A percentile compares a stretch with the other conserved stretches of the same genome.
Conservation (phyloP, 2,113 vertebrate species). For the Riparia riparia region DNA sequence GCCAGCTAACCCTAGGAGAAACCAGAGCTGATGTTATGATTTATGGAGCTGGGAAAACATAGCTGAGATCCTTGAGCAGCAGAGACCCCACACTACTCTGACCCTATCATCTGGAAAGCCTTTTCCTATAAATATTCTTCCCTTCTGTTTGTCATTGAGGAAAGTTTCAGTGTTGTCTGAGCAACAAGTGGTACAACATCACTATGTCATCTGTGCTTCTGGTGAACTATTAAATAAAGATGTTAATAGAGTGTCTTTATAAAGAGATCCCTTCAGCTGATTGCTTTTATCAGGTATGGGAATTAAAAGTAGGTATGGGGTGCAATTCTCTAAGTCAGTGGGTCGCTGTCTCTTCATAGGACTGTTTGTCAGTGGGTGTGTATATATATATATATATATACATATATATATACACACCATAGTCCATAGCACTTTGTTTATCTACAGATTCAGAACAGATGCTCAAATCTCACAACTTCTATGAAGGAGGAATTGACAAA, state of each 20-base stretch:
- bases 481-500: conserved; percentile 2
- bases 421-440: conserved; percentile 19
- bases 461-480: conserved; percentile 14
- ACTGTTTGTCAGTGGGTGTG: not conserved
- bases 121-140: not conserved
- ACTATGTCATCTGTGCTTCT: not conserved
- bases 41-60: not conserved
- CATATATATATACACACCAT: no score
- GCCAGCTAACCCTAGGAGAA: not conserved
- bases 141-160: not conserved
- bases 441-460: conserved; percentile 19
- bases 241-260: not conserved
- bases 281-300: not conserved
- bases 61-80: not conserved
- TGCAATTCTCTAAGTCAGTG: not conserved
- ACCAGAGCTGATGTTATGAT: not conserved
- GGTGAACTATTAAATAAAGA: not conserved
- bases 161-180: not conserved
- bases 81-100: not conserved
- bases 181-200: not conserved
- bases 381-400: no score
- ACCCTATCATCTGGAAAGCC: not conserved
- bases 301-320: not conserved
- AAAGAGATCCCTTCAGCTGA: not conserved
- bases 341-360: not conserved